Percentiles rank a stretch among this genome's conserved stretches.
Conservation (phyloP, 2,797 vertebrate genomes). For the Tokudaia muenninki region DNA sequence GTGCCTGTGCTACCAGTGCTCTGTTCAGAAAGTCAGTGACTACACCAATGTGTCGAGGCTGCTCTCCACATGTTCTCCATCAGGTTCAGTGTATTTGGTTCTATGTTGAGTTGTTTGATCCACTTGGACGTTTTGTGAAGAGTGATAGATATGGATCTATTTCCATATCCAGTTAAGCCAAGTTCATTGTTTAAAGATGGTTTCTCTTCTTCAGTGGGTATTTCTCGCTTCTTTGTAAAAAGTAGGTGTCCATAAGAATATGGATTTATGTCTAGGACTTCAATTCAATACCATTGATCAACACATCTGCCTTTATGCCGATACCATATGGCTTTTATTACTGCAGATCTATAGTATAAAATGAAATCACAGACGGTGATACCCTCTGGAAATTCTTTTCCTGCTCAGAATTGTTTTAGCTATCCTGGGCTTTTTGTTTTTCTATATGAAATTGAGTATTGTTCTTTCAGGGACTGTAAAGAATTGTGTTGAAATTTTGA, state of each 20-base stretch:
- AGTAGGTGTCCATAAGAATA: not conserved
- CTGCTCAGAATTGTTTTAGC: not conserved
- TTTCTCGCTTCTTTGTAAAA: not conserved
- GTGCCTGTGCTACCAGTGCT: not conserved
- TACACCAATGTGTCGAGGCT: not conserved
- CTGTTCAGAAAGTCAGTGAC: not conserved
- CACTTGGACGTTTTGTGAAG: not conserved
- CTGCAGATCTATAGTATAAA: not conserved
- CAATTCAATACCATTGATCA: not conserved
- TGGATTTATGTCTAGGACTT: not conserved
- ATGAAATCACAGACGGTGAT: not conserved
- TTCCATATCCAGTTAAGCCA: not conserved
- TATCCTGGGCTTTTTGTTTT: not conserved
- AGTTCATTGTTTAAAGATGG: not conserved
- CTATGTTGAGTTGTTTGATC: not conserved
- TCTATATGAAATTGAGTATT: not conserved
- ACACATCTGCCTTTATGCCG: not conserved
- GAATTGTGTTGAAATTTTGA: not conserved
- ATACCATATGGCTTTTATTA: not conserved
- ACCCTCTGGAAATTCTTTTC: not conserved
- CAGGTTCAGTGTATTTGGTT: not conserved
- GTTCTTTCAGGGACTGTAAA: not conserved
- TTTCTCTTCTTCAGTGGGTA: not conserved
- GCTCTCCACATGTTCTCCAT: not conserved
- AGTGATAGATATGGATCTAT: not conserved